phyloP scores from a whole-genome alignment of 2,113 vertebrate species.

The Pantherophis guttatus region DNA sequence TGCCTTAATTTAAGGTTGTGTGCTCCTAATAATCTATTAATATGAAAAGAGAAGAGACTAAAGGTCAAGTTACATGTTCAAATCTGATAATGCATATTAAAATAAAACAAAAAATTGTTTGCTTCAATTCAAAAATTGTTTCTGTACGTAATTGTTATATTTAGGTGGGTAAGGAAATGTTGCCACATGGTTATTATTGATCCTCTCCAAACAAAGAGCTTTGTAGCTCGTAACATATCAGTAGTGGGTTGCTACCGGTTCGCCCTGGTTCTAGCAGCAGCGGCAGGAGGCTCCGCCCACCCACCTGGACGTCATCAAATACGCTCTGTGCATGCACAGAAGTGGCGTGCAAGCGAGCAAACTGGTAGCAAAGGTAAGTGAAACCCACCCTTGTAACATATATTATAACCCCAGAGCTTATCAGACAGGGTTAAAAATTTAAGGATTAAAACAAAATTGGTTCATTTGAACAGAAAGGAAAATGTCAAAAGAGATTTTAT shows the following conservation, averaged over 20 bases:
- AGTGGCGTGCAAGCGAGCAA: no score
- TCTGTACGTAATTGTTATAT: neutral
- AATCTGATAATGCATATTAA: neutral
- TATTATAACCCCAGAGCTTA: neutral
- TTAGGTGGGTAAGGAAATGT: neutral
- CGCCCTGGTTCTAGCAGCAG: no score
- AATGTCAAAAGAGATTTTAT: conserved; percentile 5
- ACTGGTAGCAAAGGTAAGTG: no score
- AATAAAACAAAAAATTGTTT: neutral
- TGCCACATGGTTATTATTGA: neutral
- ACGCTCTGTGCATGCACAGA: no score
- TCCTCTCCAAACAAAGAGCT: neutral
- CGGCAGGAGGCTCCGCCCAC: no score
- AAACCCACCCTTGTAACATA: neutral
- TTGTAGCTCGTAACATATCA: neutral
- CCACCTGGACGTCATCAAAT: no score
- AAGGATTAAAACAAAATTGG: neutral
- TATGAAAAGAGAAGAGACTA: no score
- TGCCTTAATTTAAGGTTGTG: neutral
- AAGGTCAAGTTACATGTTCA: neutral
- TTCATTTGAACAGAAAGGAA: neutral
- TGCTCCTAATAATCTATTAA: neutral
- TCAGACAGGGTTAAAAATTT: neutral
- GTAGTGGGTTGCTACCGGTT: no score
- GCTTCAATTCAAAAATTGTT: neutral